Percentiles rank a stretch among this genome's conserved stretches.
These are phyloP conservation scores for Pharmacophagus antenor DNA, from an alignment of 2,888 invertebrate genomes.

Conservation along the genomic window DNA sequence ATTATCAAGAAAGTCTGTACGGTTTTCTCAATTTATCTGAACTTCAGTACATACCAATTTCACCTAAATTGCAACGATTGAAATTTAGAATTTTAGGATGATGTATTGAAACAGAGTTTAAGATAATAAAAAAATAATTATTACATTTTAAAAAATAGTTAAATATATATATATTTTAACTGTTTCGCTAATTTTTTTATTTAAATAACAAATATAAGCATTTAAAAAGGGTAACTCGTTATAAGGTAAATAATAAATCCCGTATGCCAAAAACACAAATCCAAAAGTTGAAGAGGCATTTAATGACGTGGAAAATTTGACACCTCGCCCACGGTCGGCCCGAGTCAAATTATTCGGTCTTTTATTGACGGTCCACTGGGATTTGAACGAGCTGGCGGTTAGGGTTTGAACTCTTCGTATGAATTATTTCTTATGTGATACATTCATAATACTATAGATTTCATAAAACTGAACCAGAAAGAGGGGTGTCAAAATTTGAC, in stretches of 20 bases:
- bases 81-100: no score
- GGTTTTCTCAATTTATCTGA: no score
- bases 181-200: no score
- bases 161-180: no score
- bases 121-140: no score
- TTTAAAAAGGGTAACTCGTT: neutral
- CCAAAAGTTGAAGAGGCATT: constrained; percentile 56
- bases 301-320: constrained; percentile 75
- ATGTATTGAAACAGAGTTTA: no score
- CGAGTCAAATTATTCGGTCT: constrained; percentile 60
- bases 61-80: no score
- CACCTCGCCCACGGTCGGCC: constrained; percentile 61
- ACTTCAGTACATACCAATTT: no score
- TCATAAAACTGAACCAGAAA: neutral
- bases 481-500: neutral
- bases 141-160: no score
- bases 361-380: constrained; percentile 59
- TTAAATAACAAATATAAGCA: neutral
- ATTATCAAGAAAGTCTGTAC: no score
- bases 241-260: constrained; percentile 13
- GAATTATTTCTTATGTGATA: constrained; percentile 4
- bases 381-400: constrained; percentile 44
- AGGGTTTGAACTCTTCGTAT: constrained; percentile 12
- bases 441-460: neutral
- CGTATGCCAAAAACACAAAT: constrained; percentile 41